Evolutionary conservation across 2,797 vertebrate species (phyloP), one percentile per base, ranked within the genome.

Genomic region (Allenopithecus nigroviridis): DNA sequence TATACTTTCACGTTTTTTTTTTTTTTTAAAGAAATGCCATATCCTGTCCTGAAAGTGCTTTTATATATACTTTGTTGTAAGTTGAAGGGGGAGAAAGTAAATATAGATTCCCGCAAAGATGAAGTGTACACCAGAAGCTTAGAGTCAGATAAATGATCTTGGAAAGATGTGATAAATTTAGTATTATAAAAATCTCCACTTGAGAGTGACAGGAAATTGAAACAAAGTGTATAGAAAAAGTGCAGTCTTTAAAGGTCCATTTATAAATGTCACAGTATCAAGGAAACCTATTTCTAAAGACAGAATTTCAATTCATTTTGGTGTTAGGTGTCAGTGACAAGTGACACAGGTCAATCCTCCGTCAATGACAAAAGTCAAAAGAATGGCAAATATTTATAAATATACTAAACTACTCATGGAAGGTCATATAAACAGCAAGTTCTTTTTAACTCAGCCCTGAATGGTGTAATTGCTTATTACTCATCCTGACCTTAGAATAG

Each of bases 181-280:
- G 93, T 76, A 94, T 96, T 97, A 96, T 95, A 97, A 94, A 94
- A 97, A 92, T 92, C 76, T 95, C 84, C 92, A 94, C 94, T 94
- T 97, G 86, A 93, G 94, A 97, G 57, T 89, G 90, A 92, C 93
- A 96, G 57, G 57, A 84, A 92, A 98, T 96, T 98, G 92, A 98
- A 98, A 98, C 90, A 95, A 97, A 98, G 68, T 61, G 3, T 57
- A 94, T 89, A 96, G 46, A 55, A 61, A 98, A 96, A 75, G 95
- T 92, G 59, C 16, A 74, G 79, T 97, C 97, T 96, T 97, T 97
- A 96, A 97, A 97, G 95, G 46, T 78, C 84, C 95, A 96, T 98
- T 96, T 97, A 96, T 95, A 97, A 98, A 95, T 86, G 94, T 85
- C 96, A 97, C 24, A 16, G 46, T 41, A 98, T 95, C 87, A 91